Conservation (phyloP, 2,888 invertebrate genomes). For the Phengaris arion region DNA sequence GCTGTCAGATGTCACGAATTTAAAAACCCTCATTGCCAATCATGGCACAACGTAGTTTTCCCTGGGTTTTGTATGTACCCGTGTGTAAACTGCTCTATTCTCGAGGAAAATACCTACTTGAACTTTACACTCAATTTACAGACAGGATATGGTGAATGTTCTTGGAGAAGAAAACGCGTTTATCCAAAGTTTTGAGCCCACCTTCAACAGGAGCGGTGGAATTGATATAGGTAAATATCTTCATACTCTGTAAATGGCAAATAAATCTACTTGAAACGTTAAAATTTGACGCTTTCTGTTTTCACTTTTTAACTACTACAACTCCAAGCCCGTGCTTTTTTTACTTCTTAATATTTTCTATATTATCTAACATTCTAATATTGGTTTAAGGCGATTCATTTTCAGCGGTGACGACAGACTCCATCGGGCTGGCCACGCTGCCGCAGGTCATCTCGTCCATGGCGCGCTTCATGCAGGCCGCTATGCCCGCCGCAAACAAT, state of each 20-base stretch:
- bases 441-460: constrained; percentile 77
- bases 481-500: constrained; percentile 58
- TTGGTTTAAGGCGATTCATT: constrained; percentile 43
- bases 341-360: neutral
- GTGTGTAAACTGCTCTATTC: no score
- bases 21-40: no score
- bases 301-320: no score
- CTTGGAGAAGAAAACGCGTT: constrained; percentile 78
- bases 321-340: no score
- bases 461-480: constrained; percentile 70
- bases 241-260: no score
- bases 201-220: constrained; percentile 68
- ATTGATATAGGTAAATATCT: constrained; percentile 60
- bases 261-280: no score
- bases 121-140: constrained; percentile 41
- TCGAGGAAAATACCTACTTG: neutral
- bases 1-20: no score
- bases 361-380: neutral
- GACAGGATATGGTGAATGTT: constrained; percentile 73
- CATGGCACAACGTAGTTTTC: no score
- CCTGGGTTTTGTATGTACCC: no score
- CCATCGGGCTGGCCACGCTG: constrained; percentile 69
- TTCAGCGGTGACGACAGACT: constrained; percentile 69
- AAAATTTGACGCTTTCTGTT: no score
- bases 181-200: constrained; percentile 74